These are phyloP conservation scores for Pseudotriccus pelzelni DNA, from an alignment of 2,797 vertebrate species.

Conservation along the genomic window DNA sequence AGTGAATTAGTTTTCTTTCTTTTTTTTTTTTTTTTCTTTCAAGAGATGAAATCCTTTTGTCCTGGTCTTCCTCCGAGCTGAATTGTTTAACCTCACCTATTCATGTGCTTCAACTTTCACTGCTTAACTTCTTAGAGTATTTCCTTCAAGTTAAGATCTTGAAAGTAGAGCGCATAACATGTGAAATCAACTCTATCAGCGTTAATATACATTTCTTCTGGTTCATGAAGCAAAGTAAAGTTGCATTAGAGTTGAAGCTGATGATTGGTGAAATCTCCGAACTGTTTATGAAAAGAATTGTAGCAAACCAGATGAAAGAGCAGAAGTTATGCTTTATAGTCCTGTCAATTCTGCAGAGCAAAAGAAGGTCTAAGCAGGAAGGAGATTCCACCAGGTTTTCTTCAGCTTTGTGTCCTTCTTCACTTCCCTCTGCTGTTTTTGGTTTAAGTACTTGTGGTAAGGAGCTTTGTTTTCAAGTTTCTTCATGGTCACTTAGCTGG, in stretches of 20 bases:
- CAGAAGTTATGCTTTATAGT: not conserved
- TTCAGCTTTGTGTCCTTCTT: not conserved
- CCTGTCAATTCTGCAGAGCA: not conserved
- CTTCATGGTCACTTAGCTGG: not conserved
- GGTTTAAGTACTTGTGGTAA: not conserved
- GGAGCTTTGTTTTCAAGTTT: not conserved
- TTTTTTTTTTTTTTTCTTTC: not conserved
- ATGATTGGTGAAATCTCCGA: not conserved
- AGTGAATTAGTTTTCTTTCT: not conserved
- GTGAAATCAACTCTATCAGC: not conserved
- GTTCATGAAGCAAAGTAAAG: not conserved
- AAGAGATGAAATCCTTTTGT: not conserved
- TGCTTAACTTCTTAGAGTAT: not conserved
- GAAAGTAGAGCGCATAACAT: not conserved
- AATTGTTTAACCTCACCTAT: not conserved
- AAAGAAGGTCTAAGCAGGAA: not conserved
- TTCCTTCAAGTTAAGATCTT: slow-evolving; percentile 8
- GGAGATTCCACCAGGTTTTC: not conserved
- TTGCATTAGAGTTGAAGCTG: not conserved
- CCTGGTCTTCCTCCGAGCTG: not conserved
- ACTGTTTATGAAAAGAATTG: not conserved
- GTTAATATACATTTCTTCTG: not conserved
- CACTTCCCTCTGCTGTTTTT: not conserved
- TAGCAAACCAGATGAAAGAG: not conserved
- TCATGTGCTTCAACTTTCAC: not conserved